These are phyloP conservation scores for Notoglanidium macrostoma DNA, from an alignment of 2,797 vertebrate species.

Conservation along the genomic window DNA sequence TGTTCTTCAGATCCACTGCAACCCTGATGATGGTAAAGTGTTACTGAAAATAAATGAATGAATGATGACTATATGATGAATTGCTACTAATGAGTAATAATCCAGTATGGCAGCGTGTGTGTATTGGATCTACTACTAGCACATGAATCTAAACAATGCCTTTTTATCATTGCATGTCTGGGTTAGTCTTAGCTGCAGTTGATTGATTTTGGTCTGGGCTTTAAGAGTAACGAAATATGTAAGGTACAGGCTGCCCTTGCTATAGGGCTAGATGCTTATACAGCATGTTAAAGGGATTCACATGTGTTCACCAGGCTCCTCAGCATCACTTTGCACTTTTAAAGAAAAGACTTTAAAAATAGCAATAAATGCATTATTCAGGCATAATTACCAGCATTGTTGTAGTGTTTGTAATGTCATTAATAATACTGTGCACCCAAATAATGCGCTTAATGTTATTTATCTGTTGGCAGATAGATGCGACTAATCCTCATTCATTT, in stretches of 20 bases:
- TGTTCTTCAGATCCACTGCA: neutral
- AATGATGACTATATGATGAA: neutral
- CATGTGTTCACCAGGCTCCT: slow-evolving; percentile 36
- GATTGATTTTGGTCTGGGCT: neutral
- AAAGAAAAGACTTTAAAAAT: slow-evolving; percentile 62
- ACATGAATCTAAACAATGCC: slow-evolving; percentile 1
- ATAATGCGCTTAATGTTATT: slow-evolving; percentile 85
- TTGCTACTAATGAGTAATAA: neutral
- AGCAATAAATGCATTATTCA: slow-evolving; percentile 72
- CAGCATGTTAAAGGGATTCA: slow-evolving; percentile 16
- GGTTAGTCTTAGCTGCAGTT: neutral
- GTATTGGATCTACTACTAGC: neutral
- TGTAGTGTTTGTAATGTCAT: slow-evolving; percentile 78
- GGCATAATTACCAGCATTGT: slow-evolving; percentile 77
- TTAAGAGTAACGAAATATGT: slow-evolving; percentile 13
- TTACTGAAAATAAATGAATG: neutral
- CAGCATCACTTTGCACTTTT: slow-evolving; percentile 48
- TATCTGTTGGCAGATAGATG: slow-evolving; percentile 84
- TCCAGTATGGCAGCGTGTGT: slow-evolving; percentile 3
- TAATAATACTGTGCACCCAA: slow-evolving; percentile 77
- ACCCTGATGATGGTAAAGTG: neutral
- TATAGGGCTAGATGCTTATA: neutral
- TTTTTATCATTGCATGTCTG: slow-evolving; percentile 2
- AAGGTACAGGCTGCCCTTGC: neutral
- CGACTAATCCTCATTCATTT: slow-evolving; percentile 86